Evolutionary conservation across 2,888 invertebrate species (phyloP), one percentile per base, ranked within the genome.

Genomic region (Drosophila falleni): DNA sequence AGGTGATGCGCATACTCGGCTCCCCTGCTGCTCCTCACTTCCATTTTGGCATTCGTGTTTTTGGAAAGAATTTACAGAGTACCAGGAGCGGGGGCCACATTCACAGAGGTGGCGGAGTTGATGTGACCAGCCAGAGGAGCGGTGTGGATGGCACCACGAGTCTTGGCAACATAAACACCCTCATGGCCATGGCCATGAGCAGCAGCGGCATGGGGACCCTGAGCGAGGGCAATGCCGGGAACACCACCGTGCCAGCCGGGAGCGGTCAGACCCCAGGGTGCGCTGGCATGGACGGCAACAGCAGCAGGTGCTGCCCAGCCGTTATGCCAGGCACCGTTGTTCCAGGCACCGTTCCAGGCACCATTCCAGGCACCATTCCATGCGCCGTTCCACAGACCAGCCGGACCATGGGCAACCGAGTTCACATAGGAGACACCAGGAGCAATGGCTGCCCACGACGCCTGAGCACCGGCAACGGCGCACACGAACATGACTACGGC

Each of bases 401-500:
- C 59, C 3, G 64, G 78, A 39, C 78, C 87, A 78, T 89, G 90
- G 53, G 90, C 59, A 49, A 90, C 89, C 13, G 90, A 64, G 71
- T 87, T 89, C 16, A 91, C 91, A 75, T 90, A 90, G 41, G 90
- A 90, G 2, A 91, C 90, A 50, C 85, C 90, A n/a, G 89, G 87
- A 2, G 87, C 88, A 55, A 87, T 72, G 47, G 86, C 91, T 26
- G 74, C 82, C 67, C 90, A 79, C 42, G 92, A 92, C 53, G 92
- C 91, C 77, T 92, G 91, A 54, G 90, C 92, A 80, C 90, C 90
- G 78, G 83, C 87, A 80, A 90, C 80, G 75, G 91, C 91, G 79
- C 92, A 87, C 71, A 91, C 91, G 80, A 91, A 91, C 90, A 92
- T 89, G 91, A 91, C 92, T 91, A 92, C 91, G 90, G 89, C 90